Base-by-base conservation (phyloP, 1,140 invertebrate genomes). In the Melanaphis sacchari region DNA sequence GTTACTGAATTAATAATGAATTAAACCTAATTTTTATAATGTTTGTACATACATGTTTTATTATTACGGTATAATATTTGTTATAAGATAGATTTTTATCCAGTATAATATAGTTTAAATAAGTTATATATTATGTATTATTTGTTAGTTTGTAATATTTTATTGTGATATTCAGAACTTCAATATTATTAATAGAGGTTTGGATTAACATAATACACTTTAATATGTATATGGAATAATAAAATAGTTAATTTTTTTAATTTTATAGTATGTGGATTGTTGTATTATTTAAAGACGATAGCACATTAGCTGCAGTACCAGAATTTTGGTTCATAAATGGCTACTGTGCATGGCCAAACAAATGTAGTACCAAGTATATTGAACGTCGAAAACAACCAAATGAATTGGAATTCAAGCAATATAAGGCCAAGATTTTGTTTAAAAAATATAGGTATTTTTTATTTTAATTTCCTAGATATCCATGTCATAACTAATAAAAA, bases 391-490 rank as follows among this genome's bases (percentile, higher is more conserved):
- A 21, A 81, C n/a, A 81, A 38, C 76, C 76, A 21, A 81, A 81
- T 81, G 76, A 81, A 36, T 36, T 81, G 5, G 76, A 81, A 21
- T 81, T 81, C n/a, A 22, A 36, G 1, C 18, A 81, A 21, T 81
- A 81, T 38, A 81, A 38, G n/a, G 76, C 18, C 18, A 18, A 38
- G n/a, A 7, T 38, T 81, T 21, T 81, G 18, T 36, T 41, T 84
- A 40, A 40, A 84, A 84, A 40, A 84, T 84, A 84, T 84, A 40
- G 81, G 81, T 84, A 84, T 36, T 81, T 81, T 81, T 81, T 21
- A 36, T 36, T 81, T 21, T 81, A 81, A 8, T 54, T 26, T 54
- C 36, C 38, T 38, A 81, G 5, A 81, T 81, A 81, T 38, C 36
- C 1, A 38, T 81, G n/a, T 3, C 18, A 81, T 21, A 7, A 81